Evolutionary conservation across 1,140 invertebrate species (phyloP).

Genomic region (Drepana arcuata): DNA sequence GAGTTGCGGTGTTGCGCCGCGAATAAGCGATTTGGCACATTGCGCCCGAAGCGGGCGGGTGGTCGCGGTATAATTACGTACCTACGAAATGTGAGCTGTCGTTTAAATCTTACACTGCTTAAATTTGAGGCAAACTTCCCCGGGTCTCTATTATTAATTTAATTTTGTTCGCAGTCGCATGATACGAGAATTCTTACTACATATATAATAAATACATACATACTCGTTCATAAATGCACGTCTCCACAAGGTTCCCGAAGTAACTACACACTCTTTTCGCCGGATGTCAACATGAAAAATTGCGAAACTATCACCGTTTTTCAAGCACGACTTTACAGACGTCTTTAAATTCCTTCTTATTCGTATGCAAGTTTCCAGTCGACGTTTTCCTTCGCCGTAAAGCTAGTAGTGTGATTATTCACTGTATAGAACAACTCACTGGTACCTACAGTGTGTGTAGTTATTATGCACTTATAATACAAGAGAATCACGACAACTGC

Average conservation of each 20-base stretch:
- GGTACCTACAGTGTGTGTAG: too few relatives aligned
- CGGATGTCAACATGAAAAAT: too few relatives aligned
- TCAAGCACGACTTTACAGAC: too few relatives aligned
- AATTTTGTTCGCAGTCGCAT: constrained; percentile 38
- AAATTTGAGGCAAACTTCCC: constrained; percentile 58
- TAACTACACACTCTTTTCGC: constrained; percentile 8
- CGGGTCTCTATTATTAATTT: constrained; percentile 50
- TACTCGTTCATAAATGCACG: constrained; percentile 8
- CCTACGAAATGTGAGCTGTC: constrained; percentile 61
- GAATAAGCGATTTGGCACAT: constrained; percentile 66
- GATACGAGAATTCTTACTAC: not conserved
- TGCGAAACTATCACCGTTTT: too few relatives aligned
- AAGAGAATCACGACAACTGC: too few relatives aligned
- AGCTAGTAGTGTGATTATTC: too few relatives aligned
- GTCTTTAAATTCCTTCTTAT: too few relatives aligned
- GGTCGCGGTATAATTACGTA: constrained; percentile 43
- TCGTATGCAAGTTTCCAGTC: too few relatives aligned
- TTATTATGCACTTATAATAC: too few relatives aligned
- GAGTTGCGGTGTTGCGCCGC: constrained; percentile 36
- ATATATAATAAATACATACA: constrained; percentile 1
- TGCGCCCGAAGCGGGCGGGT: constrained; percentile 31
- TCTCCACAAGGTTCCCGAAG: constrained; percentile 5
- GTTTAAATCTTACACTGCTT: constrained; percentile 64
- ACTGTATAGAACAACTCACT: too few relatives aligned
- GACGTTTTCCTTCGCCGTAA: too few relatives aligned